Percentiles rank a stretch among this genome's conserved stretches.
These are phyloP conservation scores for Lepidocyrtoides sp. DNA, from an alignment of 2,888 invertebrate species.

Conservation along the genomic window DNA sequence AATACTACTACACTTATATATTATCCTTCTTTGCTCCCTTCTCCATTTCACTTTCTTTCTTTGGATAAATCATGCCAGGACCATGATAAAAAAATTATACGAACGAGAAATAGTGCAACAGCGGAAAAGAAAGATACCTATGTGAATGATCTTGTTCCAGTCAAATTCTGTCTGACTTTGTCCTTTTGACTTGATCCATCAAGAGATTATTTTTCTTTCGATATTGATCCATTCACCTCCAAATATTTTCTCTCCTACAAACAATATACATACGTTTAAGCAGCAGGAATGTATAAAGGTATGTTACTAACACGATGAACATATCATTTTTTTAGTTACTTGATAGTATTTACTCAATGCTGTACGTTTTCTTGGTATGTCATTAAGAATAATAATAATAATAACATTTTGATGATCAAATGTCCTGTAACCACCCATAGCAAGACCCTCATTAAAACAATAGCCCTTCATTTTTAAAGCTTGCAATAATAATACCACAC, in stretches of 20 bases:
- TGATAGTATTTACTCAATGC: not conserved
- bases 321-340: too few relatives aligned
- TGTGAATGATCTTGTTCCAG: not conserved
- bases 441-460: too few relatives aligned
- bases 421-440: not conserved
- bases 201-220: conserved; percentile 14
- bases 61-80: conserved; percentile 18
- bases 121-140: not conserved
- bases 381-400: not conserved
- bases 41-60: not conserved
- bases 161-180: conserved; percentile 1
- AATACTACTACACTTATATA: not conserved
- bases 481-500: not conserved
- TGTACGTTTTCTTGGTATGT: not conserved
- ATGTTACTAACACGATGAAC: not conserved
- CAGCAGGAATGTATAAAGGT: conserved; percentile 59
- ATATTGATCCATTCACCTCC: not conserved
- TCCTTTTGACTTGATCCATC: conserved; percentile 10
- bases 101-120: not conserved
- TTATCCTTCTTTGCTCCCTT: not conserved
- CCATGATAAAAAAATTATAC: not conserved
- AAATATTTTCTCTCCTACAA: not conserved
- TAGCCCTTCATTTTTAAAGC: too few relatives aligned
- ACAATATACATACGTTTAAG: not conserved
- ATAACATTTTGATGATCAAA: not conserved